phyloP scores from a whole-genome alignment of 2,888 invertebrate genomes.

The Villa cingulata region DNA sequence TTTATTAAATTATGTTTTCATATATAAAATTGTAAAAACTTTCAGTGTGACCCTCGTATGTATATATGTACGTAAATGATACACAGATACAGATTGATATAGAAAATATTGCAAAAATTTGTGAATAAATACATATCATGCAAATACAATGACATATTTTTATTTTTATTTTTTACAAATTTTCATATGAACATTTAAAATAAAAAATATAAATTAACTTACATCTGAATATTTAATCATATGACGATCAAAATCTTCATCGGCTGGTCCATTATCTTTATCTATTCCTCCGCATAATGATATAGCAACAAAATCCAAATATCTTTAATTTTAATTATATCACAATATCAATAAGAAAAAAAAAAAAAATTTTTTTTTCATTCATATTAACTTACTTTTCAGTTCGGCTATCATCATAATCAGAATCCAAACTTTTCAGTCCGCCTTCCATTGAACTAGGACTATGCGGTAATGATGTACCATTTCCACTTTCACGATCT shows the following conservation, averaged over 20 bases:
- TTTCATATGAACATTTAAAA: background rate
- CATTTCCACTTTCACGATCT: constrained; percentile 93
- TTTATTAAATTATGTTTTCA: too few relatives aligned
- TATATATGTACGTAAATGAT: too few relatives aligned
- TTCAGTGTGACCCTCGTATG: too few relatives aligned
- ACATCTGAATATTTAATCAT: constrained; percentile 40
- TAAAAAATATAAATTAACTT: constrained; percentile 24
- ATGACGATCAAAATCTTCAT: constrained; percentile 49
- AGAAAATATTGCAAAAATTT: too few relatives aligned
- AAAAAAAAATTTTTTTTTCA: background rate
- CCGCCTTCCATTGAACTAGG: constrained; percentile 77
- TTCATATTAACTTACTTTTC: constrained; percentile 35
- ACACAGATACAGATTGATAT: too few relatives aligned
- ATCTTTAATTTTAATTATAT: constrained; percentile 20
- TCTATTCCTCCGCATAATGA: constrained; percentile 63
- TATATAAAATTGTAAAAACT: too few relatives aligned
- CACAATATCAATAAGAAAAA: background rate
- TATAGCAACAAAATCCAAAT: constrained; percentile 50
- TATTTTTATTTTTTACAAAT: background rate
- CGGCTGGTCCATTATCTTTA: constrained; percentile 40
- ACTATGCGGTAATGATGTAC: constrained; percentile 87
- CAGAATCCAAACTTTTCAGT: constrained; percentile 63
- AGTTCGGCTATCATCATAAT: constrained; percentile 62
- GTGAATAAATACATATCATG: too few relatives aligned
- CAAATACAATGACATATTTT: background rate